Evolutionary conservation across 64 coral and sea anemone genomes (phyloP).

Genomic region (Pocillopora verrucosa): DNA sequence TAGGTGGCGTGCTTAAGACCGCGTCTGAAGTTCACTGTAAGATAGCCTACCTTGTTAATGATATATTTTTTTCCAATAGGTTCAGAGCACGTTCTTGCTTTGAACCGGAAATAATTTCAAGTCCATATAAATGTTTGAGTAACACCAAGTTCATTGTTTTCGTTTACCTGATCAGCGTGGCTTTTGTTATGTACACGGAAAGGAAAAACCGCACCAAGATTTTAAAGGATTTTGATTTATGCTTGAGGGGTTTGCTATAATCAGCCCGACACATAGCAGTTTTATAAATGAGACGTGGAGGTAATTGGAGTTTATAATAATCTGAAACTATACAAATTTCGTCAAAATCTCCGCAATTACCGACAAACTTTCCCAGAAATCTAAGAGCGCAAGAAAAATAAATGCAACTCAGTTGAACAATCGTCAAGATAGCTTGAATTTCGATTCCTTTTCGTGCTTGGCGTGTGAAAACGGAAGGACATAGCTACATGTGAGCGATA

Average conservation of each 20-base stretch:
- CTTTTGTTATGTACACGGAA: not conserved
- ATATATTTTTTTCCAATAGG: not conserved
- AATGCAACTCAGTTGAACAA: too few relatives aligned
- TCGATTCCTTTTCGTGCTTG: too few relatives aligned
- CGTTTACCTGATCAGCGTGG: not conserved
- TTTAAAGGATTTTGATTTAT: not conserved
- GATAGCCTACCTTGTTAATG: not conserved
- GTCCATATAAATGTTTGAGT: not conserved
- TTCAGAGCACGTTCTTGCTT: not conserved
- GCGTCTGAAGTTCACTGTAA: too few relatives aligned
- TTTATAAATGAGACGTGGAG: not conserved
- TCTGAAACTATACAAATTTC: too few relatives aligned
- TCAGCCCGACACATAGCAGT: not conserved
- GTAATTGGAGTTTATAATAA: too few relatives aligned
- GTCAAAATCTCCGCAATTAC: too few relatives aligned
- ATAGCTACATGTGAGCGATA: too few relatives aligned
- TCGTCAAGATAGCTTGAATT: too few relatives aligned
- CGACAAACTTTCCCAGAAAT: too few relatives aligned
- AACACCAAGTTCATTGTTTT: not conserved
- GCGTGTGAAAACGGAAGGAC: too few relatives aligned
- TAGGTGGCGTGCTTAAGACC: not conserved
- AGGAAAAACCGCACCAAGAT: not conserved
- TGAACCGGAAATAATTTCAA: not conserved
- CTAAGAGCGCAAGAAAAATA: too few relatives aligned
- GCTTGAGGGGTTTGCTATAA: not conserved